phyloP scores from a whole-genome alignment of 2,797 vertebrate species.

The Spinus olivaceus region DNA sequence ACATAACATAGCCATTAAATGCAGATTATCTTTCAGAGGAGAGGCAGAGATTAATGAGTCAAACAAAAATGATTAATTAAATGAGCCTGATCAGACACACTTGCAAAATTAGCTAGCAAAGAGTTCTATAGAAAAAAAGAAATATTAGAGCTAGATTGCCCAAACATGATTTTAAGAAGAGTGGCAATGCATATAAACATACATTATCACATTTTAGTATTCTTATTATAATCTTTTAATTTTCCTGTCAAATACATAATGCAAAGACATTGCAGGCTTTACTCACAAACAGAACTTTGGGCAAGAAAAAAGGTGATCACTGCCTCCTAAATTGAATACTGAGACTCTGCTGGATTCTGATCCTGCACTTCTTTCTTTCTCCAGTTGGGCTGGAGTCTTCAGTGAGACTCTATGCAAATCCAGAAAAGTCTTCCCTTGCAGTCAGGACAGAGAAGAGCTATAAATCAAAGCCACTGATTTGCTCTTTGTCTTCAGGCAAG shows the following conservation, averaged over 20 bases:
- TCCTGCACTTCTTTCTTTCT: neutral
- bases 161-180: conserved; percentile 53
- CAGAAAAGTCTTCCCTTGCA: neutral
- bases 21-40: conserved; percentile 70
- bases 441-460: neutral
- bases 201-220: conserved; percentile 8
- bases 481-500: conserved; percentile 42
- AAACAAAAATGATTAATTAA: conserved; percentile 70
- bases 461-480: conserved; percentile 52
- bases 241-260: conserved; percentile 8
- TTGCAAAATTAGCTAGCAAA: conserved; percentile 61
- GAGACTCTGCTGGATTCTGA: neutral
- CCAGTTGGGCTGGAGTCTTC: neutral
- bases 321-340: neutral
- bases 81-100: conserved; percentile 56
- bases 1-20: conserved; percentile 67
- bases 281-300: neutral
- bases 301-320: neutral
- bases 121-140: conserved; percentile 47
- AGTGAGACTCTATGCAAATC: neutral
- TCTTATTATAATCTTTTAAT: conserved; percentile 6
- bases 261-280: neutral
- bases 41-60: conserved; percentile 75
- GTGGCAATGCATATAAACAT: conserved; percentile 34
- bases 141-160: conserved; percentile 57